Base-by-base conservation (phyloP, 2,113 vertebrate genomes). In the Siniperca knerii region DNA sequence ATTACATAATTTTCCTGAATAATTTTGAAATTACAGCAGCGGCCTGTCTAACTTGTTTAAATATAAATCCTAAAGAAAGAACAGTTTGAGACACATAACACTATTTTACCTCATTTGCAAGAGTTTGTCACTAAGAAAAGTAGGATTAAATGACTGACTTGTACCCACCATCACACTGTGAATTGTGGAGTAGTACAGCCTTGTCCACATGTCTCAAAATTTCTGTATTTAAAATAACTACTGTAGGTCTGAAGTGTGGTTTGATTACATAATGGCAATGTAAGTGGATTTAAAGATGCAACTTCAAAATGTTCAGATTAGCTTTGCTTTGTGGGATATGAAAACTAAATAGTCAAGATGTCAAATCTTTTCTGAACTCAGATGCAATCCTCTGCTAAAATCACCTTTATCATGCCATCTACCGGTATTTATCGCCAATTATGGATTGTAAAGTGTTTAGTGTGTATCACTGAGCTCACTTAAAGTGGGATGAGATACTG, bases 111-210 rank as follows among this genome's bases (percentile, higher is more conserved):
- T 67, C 37, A n/a, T 42, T 76, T 61, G 20, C n/a, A 55, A 23
- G 12, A 35, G 1, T 68, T 61, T 52, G 48, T 16, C 10, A 50
- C 20, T 4, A 18, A 57, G 25, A 57, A 71, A 64, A 62, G 8
- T 16, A 10, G 2, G 4, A 9, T 65, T 15, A 40, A 54, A 44
- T 3, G 48, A 54, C 33, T 37, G 12, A 6, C 7, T 62, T 0
- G 1, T 29, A 35, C 35, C 25, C 57, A 10, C 33, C 66, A 23
- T 55, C 66, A 46, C 81, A 71, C 66, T 46, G 79, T 75, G 81
- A 77, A 46, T 8, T 9, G 25, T 33, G 68, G 48, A 21, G 35
- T 15, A 60, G 10, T 52, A 1, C 4, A 44, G 23, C 44, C 23
- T 50, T 2, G 42, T 50, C 40, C 48, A 23, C 16, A 8, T 6